Evolutionary conservation across 1,140 invertebrate species (phyloP), one percentile per base, ranked within the genome.

Genomic region (Drosophila lacteicornis): DNA sequence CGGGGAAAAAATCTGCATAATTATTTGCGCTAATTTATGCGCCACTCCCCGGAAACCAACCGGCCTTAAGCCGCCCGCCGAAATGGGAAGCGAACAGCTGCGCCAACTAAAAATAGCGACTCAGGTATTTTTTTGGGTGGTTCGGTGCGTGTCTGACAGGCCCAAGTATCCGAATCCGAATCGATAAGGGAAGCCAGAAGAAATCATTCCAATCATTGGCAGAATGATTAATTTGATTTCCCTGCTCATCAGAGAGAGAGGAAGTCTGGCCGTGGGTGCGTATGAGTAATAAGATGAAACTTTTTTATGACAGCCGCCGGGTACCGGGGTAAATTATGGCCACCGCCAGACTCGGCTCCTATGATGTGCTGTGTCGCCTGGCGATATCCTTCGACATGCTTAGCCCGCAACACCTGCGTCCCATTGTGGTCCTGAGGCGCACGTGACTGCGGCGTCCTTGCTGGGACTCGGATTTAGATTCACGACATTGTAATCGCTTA

Each of bases 191-290:
- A 49, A 69, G 67, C 38, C 19, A 46, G 22, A 19, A 49, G 45
- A 60, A 80, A 77, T 68, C 60, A 67, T 69, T 30, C 57, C 58
- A 79, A 71, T 82, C 65, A 81, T 79, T 86, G 74, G 59, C 63
- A 73, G 69, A 75, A 86, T 86, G 75, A 87, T 87, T 82, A 86
- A 86, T 86, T 79, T 69, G 75, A 86, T 86, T 68, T 73, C 49
- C 61, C 40, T 17, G 59, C 71, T 51, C 62, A 68, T 46, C 45
- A 62, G 57, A 38, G 36, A n/a, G 15, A 40, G 38, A 17, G 25
- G 12, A 11, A 8, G 17, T 22, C 27, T 58, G 40, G 27, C 51
- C 75, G 8, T 46, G 45, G 51, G 30, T 62, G 58, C 66, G 79
- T 82, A 65, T 87, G 62, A 71, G 75, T 66, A 87, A 86, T 82